Evolutionary conservation across 2,113 vertebrate species (phyloP).

Genomic region (Callionymus lyra): DNA sequence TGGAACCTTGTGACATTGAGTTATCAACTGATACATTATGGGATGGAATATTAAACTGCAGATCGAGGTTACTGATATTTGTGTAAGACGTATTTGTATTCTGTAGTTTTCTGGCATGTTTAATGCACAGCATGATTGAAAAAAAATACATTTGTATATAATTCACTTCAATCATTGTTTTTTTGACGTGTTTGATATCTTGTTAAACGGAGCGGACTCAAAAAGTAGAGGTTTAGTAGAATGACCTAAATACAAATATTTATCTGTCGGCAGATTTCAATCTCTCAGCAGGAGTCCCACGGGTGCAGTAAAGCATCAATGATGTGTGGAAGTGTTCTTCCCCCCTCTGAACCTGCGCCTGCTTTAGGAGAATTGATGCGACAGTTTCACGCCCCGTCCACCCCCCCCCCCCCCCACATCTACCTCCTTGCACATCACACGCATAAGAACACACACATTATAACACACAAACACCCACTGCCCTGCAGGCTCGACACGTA

Average conservation of each 20-base stretch:
- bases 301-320: conserved; percentile 44
- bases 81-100: no score
- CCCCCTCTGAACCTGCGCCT: conserved; percentile 23
- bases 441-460: conserved; percentile 10
- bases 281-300: conserved; percentile 28
- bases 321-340: conserved; percentile 35
- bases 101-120: no score
- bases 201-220: no score
- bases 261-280: conserved; percentile 30
- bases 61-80: no score
- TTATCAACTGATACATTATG: no score
- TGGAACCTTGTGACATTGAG: no score
- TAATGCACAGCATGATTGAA: no score
- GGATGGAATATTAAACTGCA: no score
- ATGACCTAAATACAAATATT: conserved; percentile 5
- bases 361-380: conserved; percentile 37
- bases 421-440: conserved; percentile 3
- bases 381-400: conserved; percentile 19
- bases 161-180: not conserved
- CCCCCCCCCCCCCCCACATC: conserved; percentile 1
- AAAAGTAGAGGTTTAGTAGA: no score
- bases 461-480: conserved; percentile 2
- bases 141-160: no score
- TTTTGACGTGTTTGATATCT: not conserved
- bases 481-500: conserved; percentile 3